Evolutionary conservation across 2,888 invertebrate genomes (phyloP).

Genomic region (Pollenia amentaria): DNA sequence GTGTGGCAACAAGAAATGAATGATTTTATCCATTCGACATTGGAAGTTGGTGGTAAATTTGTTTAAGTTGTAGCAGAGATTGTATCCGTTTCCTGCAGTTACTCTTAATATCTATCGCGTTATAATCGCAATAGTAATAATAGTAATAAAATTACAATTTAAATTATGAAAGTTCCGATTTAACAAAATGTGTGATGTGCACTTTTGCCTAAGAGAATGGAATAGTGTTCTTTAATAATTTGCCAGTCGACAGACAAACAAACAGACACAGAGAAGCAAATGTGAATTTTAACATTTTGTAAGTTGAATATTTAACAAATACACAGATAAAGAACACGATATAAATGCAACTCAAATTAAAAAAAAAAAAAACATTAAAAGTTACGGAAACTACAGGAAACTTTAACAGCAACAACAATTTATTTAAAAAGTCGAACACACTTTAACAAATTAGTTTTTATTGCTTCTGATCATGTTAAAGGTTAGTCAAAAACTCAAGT

Average conservation of each 20-base stretch:
- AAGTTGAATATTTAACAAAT: slow-evolving; percentile 14
- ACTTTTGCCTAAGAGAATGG: slow-evolving; percentile 17
- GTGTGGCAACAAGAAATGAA: slow-evolving; percentile 17
- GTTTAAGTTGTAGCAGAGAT: slow-evolving; percentile 17
- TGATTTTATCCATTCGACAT: neutral
- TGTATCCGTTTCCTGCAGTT: slow-evolving; percentile 45
- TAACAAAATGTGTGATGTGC: slow-evolving; percentile 25
- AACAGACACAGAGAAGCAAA: neutral
- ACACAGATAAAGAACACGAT: neutral
- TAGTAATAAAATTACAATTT: slow-evolving; percentile 53
- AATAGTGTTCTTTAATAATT: slow-evolving; percentile 25
- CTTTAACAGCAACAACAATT: slow-evolving; percentile 8
- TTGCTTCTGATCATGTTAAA: slow-evolving; percentile 57
- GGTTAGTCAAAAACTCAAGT: too few relatives aligned
- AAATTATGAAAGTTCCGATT: slow-evolving; percentile 57
- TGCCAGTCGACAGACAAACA: slow-evolving; percentile 16
- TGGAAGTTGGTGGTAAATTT: slow-evolving; percentile 17
- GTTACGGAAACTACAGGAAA: slow-evolving; percentile 20
- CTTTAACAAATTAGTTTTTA: slow-evolving; percentile 63
- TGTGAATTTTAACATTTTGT: slow-evolving; percentile 16
- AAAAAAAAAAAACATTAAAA: slow-evolving; percentile 2
- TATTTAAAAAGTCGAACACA: slow-evolving; percentile 63
- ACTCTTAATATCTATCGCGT: slow-evolving; percentile 25
- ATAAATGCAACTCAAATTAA: neutral
- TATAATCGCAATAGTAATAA: slow-evolving; percentile 45